These are phyloP conservation scores for Ischnura elegans DNA, from an alignment of 2,888 invertebrate species.

Conservation along the genomic window DNA sequence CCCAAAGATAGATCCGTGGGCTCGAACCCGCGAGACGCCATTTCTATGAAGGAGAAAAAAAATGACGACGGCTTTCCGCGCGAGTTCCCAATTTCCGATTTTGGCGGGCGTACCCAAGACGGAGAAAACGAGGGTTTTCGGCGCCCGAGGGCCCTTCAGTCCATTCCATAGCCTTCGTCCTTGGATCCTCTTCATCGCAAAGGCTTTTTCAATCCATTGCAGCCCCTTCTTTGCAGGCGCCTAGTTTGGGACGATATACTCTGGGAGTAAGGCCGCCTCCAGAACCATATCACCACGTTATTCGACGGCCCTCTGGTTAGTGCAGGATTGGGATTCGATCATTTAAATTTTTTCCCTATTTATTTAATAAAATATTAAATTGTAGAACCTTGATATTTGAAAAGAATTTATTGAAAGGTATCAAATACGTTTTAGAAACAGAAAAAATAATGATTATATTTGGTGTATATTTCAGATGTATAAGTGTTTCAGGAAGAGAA, in stretches of 20 bases:
- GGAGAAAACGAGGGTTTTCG: neutral
- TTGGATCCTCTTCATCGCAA: neutral
- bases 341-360: too few relatives aligned
- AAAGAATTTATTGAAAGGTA: too few relatives aligned
- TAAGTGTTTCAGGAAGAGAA: too few relatives aligned
- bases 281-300: too few relatives aligned
- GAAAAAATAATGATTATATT: too few relatives aligned
- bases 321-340: too few relatives aligned
- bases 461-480: too few relatives aligned
- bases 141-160: neutral
- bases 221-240: neutral
- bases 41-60: neutral
- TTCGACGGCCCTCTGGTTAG: too few relatives aligned
- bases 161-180: neutral
- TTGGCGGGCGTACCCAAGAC: neutral
- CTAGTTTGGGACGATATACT: neutral
- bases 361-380: too few relatives aligned
- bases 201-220: neutral
- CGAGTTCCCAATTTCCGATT: neutral
- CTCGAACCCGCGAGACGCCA: neutral
- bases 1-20: neutral
- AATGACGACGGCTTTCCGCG: neutral
- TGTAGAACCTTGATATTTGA: too few relatives aligned
- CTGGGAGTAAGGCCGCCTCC: neutral
- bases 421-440: too few relatives aligned